Conservation (phyloP, 1,140 invertebrate genomes). For the Anastrepha ludens region DNA sequence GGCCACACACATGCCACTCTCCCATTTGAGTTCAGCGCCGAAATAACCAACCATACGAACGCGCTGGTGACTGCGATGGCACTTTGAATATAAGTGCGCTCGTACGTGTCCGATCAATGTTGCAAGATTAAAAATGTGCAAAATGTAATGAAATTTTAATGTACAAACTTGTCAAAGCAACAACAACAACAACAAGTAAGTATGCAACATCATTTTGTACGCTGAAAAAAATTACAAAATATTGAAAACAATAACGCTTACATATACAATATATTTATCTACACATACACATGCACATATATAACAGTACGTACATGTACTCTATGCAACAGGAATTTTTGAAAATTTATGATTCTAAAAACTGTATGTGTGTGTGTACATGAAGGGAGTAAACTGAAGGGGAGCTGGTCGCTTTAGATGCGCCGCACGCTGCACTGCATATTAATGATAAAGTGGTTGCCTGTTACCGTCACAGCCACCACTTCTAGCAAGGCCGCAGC, state of each 20-base stretch:
- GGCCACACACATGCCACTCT: neutral
- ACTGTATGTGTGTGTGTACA: neutral
- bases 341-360: conserved; percentile 44
- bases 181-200: neutral
- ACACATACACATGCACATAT: no score
- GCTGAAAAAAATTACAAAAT: neutral
- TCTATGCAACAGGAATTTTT: neutral
- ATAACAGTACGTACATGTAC: no score
- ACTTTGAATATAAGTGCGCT: neutral
- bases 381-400: no score
- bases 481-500: neutral
- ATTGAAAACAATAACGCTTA: neutral
- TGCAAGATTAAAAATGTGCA: conserved; percentile 46
- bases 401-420: neutral
- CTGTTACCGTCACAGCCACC: neutral
- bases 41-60: no score
- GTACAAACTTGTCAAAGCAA: conserved; percentile 1
- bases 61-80: neutral
- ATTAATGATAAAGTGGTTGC: conserved; percentile 34
- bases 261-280: no score
- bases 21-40: neutral
- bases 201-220: neutral
- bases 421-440: conserved; percentile 25
- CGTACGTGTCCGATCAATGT: conserved; percentile 25
- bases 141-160: conserved; percentile 52